A percentile compares a stretch with the other conserved stretches of the same genome.
phyloP scores from a whole-genome alignment of 2,113 vertebrate species.

The Microcebus griseorufus region DNA sequence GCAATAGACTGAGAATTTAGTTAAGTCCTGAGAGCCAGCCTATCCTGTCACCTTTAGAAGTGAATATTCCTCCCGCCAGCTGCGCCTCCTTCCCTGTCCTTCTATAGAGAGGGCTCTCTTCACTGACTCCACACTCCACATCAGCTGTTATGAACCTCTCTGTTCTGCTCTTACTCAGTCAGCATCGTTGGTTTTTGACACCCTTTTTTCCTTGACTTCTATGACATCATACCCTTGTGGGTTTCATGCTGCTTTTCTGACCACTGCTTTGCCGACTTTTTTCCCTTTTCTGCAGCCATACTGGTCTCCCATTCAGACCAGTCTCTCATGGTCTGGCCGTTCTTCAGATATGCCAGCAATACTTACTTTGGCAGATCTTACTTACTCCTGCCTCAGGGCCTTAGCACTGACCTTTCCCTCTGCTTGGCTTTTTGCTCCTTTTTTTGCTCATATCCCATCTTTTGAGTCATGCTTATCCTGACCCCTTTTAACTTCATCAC shows the following conservation, averaged over 20 bases:
- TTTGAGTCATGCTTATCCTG: neutral
- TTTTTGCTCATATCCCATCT: neutral
- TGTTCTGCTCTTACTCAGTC: neutral
- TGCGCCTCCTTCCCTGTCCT: no score
- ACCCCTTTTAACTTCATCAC: neutral
- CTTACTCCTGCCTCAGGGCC: neutral
- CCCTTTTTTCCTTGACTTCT: neutral
- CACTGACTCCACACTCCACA: no score
- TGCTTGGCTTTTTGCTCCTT: neutral
- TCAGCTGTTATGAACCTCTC: rapidly evolving
- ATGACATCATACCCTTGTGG: rapidly evolving
- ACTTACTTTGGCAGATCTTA: neutral
- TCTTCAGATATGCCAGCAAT: neutral
- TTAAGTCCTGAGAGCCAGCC: neutral
- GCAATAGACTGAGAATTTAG: neutral
- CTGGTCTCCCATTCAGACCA: neutral
- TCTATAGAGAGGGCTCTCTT: neutral
- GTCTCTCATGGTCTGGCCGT: neutral
- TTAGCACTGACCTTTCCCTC: neutral
- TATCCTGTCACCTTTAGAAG: neutral
- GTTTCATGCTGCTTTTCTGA: neutral
- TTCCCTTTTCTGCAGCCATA: neutral
- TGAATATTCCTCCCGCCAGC: neutral
- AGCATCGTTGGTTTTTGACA: neutral
- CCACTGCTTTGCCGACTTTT: neutral